Conservation (phyloP, 2,888 invertebrate species). For the Agriotes lineatus region DNA sequence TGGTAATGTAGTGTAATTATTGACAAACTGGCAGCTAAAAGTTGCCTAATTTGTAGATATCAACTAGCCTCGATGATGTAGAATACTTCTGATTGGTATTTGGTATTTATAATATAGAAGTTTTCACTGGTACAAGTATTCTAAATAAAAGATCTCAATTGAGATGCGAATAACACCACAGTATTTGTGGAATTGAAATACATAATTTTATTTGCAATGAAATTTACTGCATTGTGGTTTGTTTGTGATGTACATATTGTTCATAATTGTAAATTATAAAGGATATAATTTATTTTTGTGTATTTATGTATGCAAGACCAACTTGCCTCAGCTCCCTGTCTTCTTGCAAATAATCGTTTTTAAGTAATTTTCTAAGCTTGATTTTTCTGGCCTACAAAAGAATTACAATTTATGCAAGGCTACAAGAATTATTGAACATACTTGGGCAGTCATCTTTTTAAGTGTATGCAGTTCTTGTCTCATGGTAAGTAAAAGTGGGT, state of each 20-base stretch:
- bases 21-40: too few species aligned
- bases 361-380: slow-evolving; percentile 50
- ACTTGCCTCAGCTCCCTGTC: slow-evolving; percentile 55
- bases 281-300: slow-evolving; percentile 36
- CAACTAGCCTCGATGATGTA: too few species aligned
- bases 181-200: too few species aligned
- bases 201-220: neutral
- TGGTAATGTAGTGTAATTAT: too few species aligned
- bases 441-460: slow-evolving; percentile 29
- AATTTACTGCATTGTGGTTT: neutral
- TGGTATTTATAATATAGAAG: too few species aligned
- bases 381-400: slow-evolving; percentile 50
- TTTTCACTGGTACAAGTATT: too few species aligned
- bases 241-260: slow-evolving; percentile 28
- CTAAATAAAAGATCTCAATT: too few species aligned
- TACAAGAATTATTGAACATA: neutral
- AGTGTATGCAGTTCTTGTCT: slow-evolving; percentile 47
- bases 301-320: slow-evolving; percentile 55
- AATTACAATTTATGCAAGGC: neutral
- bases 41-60: too few species aligned
- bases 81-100: too few species aligned
- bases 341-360: slow-evolving; percentile 54
- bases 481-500: slow-evolving; percentile 50
- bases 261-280: slow-evolving; percentile 1
- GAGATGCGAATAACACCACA: too few species aligned